Base-by-base conservation (phyloP, 2,113 vertebrate genomes). In the Pogonocichla stellata region DNA sequence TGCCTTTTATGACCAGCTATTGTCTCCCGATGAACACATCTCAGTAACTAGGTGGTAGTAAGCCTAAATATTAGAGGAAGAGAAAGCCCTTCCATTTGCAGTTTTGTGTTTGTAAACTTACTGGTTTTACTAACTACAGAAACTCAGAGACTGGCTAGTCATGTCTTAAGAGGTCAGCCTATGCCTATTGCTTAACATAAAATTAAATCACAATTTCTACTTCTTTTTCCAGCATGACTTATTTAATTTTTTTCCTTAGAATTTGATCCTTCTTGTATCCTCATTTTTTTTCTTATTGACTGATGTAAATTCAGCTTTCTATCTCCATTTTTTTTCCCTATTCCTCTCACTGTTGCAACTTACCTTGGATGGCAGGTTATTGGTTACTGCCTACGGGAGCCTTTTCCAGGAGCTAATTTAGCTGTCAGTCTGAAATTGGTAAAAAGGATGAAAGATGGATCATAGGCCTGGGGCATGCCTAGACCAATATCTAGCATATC, bases 391-490 rank as follows among this genome's bases (percentile, higher is more conserved):
- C 93, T 97, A 96, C 81, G 95, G 96, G 95, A 97, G 86, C 85
- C 87, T 96, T 95, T 97, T 96, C 95, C 96, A 85, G 88, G 95
- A 94, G 90, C 96, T 97, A 97, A 98, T 97, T 97, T 96, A 98
- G 93, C 97, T 98, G 97, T 98, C 97, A 97, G 88, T 97, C 95
- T 97, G 93, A 86, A 97, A 96, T 96, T 96, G 96, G 94, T 88
- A 96, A 97, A 93, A 93, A 86, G 96, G 90, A 90, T 93, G 93
- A 94, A 96, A 98, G 96, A 98, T 96, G 89, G 96, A 97, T 97
- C 93, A 74, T 73, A 75, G 96, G 96, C 97, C 96, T 73, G 75
- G 65, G 96, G 97, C 96, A 81, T 94, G 93, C 95, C 93, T 95
- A 86, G 91, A 83, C 91, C 38, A 58, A 80, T 95, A 83, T 86